Base-by-base conservation (phyloP, 2,797 vertebrate species). In the Aulostomus chinensis region DNA sequence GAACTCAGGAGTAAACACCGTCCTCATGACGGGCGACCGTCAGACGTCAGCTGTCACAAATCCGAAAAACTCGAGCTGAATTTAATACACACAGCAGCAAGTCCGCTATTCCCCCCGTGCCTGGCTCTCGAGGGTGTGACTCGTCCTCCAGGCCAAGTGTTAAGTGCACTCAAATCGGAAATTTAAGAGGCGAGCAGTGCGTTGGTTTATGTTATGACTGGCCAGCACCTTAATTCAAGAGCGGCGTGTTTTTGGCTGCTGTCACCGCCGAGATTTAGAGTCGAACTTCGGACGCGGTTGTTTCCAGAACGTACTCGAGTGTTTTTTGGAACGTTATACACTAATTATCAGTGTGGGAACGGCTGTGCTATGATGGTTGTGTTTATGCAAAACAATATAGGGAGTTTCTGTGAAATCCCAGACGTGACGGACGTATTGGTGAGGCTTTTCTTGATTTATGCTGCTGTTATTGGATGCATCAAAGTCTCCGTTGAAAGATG, bases 181-280 rank as follows among this genome's bases (percentile, higher is more conserved):
- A 76, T 78, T 73, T 67, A 74, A 58, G 61, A 73, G 58, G n/a
- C 1, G 10, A 58, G 42, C 42, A 71, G 58, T 30, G 63, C 16
- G 55, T 75, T 57, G 0, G 73, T 83, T 78, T 80, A 78, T 73
- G 68, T 83, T 76, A 73, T 63, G 72, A 67, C 58, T 69, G 66
- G 58, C 57, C 62, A 13, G 55, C 68, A 78, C 61, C 70, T 78
- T 36, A 34, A 76, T 48, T 66, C 60, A 43, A 78, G 36, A 38
- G 36, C 46, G n/a, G 54, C 18, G 56, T 83, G 63, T 72, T 78
- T 82, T 68, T 35, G 54, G 42, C 52, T 39, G 2, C 61, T 67
- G 71, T 72, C 65, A 47, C 45, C 41, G 16, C 20, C 18, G 26
- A 71, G 73, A 82, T 73, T 76, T 67, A 68, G 34, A 35, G 31